A percentile compares a stretch with the other conserved stretches of the same genome.
These are phyloP conservation scores for Bradysia coprophila DNA, from an alignment of 1,140 invertebrate species.

Conservation along the genomic window DNA sequence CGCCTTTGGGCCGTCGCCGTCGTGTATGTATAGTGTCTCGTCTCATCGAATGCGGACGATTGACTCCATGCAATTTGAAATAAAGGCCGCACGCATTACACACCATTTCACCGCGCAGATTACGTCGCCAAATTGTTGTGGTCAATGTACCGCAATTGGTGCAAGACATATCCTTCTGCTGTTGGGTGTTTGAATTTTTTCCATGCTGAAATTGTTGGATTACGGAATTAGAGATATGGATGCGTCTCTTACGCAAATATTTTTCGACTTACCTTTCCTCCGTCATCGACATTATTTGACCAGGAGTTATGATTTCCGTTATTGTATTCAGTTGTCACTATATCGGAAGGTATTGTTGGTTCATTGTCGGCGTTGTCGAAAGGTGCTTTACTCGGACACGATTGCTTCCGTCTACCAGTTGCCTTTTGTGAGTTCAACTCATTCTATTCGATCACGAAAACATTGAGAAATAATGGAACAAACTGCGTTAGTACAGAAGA, in stretches of 20 bases:
- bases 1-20: constrained; percentile 68
- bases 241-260: too few species aligned
- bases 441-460: constrained; percentile 3
- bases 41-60: constrained; percentile 83
- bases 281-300: not conserved
- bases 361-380: not conserved
- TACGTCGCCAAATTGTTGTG: constrained; percentile 83
- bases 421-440: constrained; percentile 6
- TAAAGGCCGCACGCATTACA: constrained; percentile 91
- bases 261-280: not conserved
- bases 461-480: not conserved
- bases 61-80: constrained; percentile 81
- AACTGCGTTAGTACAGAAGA: not conserved
- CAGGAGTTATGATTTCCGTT: too few species aligned
- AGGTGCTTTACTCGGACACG: constrained; percentile 17
- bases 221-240: too few species aligned
- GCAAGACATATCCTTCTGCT: constrained; percentile 51
- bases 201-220: not conserved
- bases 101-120: constrained; percentile 76
- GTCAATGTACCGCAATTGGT: constrained; percentile 74
- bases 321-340: too few species aligned
- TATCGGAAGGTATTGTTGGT: too few species aligned
- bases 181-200: constrained; percentile 4
- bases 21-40: constrained; percentile 93
- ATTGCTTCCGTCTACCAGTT: constrained; percentile 21